Percentiles rank a stretch among this genome's conserved stretches.
These are phyloP conservation scores for Dolichopus griseipennis DNA, from an alignment of 2,888 invertebrate species.

Conservation along the genomic window DNA sequence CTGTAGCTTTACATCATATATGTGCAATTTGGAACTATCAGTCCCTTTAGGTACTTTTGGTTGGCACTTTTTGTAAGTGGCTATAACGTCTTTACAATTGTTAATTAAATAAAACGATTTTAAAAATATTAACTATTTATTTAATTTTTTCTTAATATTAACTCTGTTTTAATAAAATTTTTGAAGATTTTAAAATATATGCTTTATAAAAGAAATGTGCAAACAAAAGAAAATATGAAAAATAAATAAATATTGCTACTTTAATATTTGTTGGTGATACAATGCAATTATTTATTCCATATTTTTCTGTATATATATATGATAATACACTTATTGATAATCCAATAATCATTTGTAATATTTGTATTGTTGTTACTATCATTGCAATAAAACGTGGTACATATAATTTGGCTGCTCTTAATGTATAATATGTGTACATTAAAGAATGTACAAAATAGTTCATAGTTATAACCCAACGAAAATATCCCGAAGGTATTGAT, in stretches of 20 bases:
- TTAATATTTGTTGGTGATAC: slow-evolving; percentile 78
- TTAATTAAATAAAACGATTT: no score
- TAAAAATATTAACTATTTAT: no score
- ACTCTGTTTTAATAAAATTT: no score
- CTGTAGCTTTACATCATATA: no score
- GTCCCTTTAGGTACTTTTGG: no score
- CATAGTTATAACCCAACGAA: slow-evolving; percentile 88
- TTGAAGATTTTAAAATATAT: slow-evolving; percentile 51
- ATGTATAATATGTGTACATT: slow-evolving; percentile 87
- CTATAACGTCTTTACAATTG: no score
- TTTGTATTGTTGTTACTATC: slow-evolving; percentile 82
- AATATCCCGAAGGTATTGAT: slow-evolving; percentile 68
- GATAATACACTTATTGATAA: slow-evolving; percentile 84
- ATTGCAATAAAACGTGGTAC: slow-evolving; percentile 80
- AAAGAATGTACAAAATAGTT: slow-evolving; percentile 85
- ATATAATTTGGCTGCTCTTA: slow-evolving; percentile 74
- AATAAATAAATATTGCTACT: slow-evolving; percentile 87
- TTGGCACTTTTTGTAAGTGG: no score
- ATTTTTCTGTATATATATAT: slow-evolving; percentile 60
- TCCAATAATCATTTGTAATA: slow-evolving; percentile 92
- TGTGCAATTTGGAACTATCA: no score
- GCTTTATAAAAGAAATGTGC: slow-evolving; percentile 89
- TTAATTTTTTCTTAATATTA: no score
- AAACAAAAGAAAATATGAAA: slow-evolving; percentile 87
- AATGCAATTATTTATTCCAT: slow-evolving; percentile 67